Conservation (phyloP, 37 sponge, comb jelly and placozoan species). For the Halichondria panicea region DNA sequence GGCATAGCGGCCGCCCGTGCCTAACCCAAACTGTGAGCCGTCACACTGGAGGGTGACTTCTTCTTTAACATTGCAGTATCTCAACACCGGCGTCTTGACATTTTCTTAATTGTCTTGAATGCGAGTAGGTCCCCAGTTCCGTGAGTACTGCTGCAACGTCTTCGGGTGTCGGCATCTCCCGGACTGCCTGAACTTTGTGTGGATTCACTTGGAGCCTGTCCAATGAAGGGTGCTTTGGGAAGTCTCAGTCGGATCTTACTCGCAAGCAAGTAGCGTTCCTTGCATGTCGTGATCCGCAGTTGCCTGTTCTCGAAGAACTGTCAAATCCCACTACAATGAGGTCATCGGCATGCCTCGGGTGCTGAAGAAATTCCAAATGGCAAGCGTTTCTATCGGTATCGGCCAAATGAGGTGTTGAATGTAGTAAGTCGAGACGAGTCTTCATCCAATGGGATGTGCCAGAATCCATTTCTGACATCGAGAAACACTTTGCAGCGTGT, state of each 20-base stretch:
- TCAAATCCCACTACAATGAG: constrained; percentile 37
- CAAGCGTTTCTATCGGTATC: constrained; percentile 42
- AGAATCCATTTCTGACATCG: constrained; percentile 57
- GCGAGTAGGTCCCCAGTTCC: constrained; percentile 47
- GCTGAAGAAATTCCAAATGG: constrained; percentile 59
- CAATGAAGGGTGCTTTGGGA: constrained; percentile 4
- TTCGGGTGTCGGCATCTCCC: constrained; percentile 46
- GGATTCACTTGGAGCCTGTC: constrained; percentile 38
- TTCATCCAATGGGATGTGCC: constrained; percentile 64
- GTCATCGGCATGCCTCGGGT: constrained; percentile 49
- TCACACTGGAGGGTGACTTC: constrained; percentile 1
- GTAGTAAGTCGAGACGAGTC: constrained; percentile 54
- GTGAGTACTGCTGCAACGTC: too few species aligned
- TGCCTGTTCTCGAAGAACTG: constrained; percentile 35
- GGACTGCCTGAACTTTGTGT: constrained; percentile 40
- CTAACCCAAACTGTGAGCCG: neutral
- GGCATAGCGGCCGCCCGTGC: constrained; percentile 24
- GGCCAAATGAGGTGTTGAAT: constrained; percentile 56
- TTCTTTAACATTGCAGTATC: neutral
- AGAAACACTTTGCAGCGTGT: constrained; percentile 53
- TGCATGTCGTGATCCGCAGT: constrained; percentile 40
- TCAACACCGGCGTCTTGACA: constrained; percentile 40
- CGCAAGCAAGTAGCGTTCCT: constrained; percentile 26
- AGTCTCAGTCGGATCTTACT: constrained; percentile 9
- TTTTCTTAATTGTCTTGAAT: constrained; percentile 24